phyloP scores from a whole-genome alignment of 2,888 invertebrate species.

The Saturnia japonica region DNA sequence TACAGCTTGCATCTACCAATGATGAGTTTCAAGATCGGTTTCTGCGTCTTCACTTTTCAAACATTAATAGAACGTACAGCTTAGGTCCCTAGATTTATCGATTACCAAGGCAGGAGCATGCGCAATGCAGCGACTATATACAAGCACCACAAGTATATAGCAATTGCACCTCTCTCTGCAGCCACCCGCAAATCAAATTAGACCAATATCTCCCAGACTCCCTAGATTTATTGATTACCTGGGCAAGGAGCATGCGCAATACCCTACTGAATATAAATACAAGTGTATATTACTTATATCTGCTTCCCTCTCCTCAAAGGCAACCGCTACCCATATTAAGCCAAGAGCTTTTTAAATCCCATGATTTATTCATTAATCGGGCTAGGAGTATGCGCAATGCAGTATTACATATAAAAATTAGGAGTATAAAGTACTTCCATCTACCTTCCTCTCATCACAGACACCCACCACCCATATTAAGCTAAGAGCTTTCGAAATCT shows the following conservation, averaged over 20 bases:
- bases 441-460: too few relatives aligned
- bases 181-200: not conserved
- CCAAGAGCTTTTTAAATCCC: too few relatives aligned
- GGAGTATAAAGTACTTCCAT: too few relatives aligned
- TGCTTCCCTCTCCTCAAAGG: not conserved
- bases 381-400: too few relatives aligned
- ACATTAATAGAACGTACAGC: not conserved
- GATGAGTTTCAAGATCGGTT: not conserved
- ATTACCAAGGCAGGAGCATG: not conserved
- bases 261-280: not conserved
- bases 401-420: too few relatives aligned
- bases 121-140: not conserved
- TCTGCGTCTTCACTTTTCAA: constrained; percentile 11
- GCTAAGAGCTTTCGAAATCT: not conserved
- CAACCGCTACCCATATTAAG: too few relatives aligned
- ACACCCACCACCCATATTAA: not conserved
- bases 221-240: not conserved
- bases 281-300: not conserved
- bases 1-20: not conserved
- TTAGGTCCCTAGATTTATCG: not conserved
- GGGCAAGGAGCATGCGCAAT: not conserved
- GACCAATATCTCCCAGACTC: not conserved
- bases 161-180: not conserved
- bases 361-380: too few relatives aligned
- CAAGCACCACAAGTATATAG: not conserved